Evolutionary conservation across 2,797 vertebrate genomes (phyloP).

Genomic region (Pseudopleuronectes americanus): DNA sequence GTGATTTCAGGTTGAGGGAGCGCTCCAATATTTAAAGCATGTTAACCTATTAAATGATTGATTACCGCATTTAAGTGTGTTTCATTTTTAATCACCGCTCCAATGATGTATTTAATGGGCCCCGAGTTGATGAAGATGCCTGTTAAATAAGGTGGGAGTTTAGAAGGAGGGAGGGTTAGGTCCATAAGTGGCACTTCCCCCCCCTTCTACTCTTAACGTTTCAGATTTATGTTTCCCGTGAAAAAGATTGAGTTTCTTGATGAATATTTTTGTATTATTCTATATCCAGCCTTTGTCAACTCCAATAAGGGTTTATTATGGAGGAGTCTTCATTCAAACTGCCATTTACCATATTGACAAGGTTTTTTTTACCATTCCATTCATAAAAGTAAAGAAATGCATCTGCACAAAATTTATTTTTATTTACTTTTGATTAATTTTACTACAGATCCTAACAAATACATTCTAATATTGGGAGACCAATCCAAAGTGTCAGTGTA

Average conservation of each 20-base stretch:
- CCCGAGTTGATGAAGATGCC: constrained; percentile 69
- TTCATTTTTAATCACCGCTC: constrained; percentile 81
- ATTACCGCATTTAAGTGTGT: constrained; percentile 80
- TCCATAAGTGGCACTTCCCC: constrained; percentile 23
- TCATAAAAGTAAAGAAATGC: too few relatives aligned
- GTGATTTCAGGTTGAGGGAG: constrained; percentile 38
- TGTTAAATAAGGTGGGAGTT: constrained; percentile 64
- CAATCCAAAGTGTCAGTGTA: background rate
- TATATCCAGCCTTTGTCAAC: background rate
- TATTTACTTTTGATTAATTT: background rate
- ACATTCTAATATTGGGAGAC: too few relatives aligned
- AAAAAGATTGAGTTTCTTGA: too few relatives aligned
- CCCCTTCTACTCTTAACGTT: background rate
- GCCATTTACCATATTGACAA: too few relatives aligned
- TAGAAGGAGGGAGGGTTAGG: background rate
- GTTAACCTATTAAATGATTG: constrained; percentile 76
- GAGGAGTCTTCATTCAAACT: too few relatives aligned
- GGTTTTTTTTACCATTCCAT: too few relatives aligned
- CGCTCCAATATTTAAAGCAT: constrained; percentile 59
- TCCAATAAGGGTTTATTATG: too few relatives aligned
- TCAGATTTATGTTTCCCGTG: background rate
- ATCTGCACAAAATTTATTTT: too few relatives aligned
- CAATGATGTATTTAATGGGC: constrained; percentile 82
- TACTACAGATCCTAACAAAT: too few relatives aligned
- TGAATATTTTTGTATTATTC: background rate